Evolutionary conservation across 2,113 vertebrate species (phyloP).

Genomic region (Triplophysa siluroides): DNA sequence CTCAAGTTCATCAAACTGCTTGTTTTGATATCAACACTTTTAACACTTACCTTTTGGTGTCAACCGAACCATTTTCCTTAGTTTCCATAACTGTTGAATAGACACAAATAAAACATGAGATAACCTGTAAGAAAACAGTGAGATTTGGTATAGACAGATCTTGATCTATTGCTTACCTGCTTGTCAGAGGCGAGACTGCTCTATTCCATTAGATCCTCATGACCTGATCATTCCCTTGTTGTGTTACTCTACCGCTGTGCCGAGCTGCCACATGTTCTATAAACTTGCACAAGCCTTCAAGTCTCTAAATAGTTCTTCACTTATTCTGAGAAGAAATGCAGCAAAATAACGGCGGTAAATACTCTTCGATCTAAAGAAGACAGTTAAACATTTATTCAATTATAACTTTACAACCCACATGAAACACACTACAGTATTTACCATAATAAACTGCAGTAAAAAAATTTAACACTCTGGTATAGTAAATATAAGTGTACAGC

Average conservation of each 20-base stretch:
- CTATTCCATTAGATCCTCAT: constrained; percentile 71
- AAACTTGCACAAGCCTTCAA: neutral
- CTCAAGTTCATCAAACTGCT: too few relatives aligned
- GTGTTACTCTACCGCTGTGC: constrained; percentile 52
- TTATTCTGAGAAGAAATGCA: neutral
- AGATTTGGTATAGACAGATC: neutral
- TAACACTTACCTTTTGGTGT: constrained; percentile 85
- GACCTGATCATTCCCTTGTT: constrained; percentile 51
- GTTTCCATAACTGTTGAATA: constrained; percentile 85
- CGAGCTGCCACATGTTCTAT: constrained; percentile 25
- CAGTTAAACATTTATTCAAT: neutral
- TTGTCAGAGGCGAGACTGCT: constrained; percentile 59
- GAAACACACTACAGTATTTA: too few relatives aligned
- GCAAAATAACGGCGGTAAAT: neutral
- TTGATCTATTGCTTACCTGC: constrained; percentile 33
- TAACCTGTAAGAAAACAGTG: neutral
- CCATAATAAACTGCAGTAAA: too few relatives aligned
- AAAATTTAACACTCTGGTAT: too few relatives aligned
- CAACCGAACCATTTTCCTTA: constrained; percentile 92
- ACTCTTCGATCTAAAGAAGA: neutral
- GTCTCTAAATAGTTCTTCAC: neutral
- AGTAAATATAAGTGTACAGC: too few relatives aligned
- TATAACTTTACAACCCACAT: neutral
- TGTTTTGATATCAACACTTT: neutral
- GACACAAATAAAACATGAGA: constrained; percentile 61